Evolutionary conservation across 2,888 invertebrate genomes (phyloP), one percentile per base, ranked within the genome.

Genomic region (Lathronympha strigana): DNA sequence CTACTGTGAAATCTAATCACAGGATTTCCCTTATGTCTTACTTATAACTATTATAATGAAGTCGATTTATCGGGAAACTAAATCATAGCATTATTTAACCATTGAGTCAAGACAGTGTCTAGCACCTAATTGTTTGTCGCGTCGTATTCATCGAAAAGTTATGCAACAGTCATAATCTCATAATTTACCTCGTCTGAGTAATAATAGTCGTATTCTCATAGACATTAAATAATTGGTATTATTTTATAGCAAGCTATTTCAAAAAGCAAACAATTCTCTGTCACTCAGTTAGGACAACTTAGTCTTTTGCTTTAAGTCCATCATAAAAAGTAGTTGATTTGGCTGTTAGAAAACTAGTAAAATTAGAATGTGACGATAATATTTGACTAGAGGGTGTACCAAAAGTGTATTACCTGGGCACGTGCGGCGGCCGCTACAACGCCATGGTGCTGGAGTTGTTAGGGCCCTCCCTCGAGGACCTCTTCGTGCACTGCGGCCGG

Each of bases 371-470:
- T 81, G 72, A 83, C 68, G 57, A 71, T 73, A 73, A 71, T 75
- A 71, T 84, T 85, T 84, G 78, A 90, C 89, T 92, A 98, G 99
- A 99, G 94, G 99, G 99, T 86, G 94, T 99, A 89, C 99, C 99
- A 81, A 98, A 99, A 94, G 98, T 99, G 79, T 99, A 97, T 94
- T 99, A 99, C 94, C 98, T 99, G 94, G 99, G 99, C 76, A 99
- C 99, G 77, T 99, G 99, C 94, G 99, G 99, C 84, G 99, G 99
- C 93, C 91, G 92, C 81, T 99, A 98, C 95, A 99, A 99, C 94
- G 99, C 99, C 84, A 95, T 99, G 93, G 99, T 99, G 86, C 97
- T 99, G 97, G 99, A 99, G 94, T 95, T 99, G 85, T 95, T 99
- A 88, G 99, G 99, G 82, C 99, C 99, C 86, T 98, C 98, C 92